Conservation (phyloP, 2,888 invertebrate genomes). For the Atethmia centrago region DNA sequence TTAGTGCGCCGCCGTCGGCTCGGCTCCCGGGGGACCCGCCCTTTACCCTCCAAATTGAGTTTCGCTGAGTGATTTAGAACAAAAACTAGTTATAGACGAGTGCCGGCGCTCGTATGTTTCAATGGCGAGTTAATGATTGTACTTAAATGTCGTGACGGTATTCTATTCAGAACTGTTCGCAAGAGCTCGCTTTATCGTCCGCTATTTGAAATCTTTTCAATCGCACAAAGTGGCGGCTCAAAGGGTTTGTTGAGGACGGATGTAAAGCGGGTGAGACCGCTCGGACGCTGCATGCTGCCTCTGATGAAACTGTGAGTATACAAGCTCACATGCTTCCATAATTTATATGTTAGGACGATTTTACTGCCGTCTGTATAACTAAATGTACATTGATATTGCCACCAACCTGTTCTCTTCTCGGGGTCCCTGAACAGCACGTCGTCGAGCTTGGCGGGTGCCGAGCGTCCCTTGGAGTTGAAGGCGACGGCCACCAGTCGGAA, state of each 20-base stretch:
- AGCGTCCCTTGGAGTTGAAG: conserved; percentile 95
- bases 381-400: background rate
- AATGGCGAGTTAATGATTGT: conserved; percentile 67
- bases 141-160: conserved; percentile 61
- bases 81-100: conserved; percentile 79
- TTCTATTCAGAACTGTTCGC: conserved; percentile 42
- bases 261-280: conserved; percentile 11
- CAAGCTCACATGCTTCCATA: conserved; percentile 2
- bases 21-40: conserved; percentile 74
- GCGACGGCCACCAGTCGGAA: conserved; percentile 94
- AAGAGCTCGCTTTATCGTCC: conserved; percentile 25
- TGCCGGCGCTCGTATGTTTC: conserved; percentile 70
- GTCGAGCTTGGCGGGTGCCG: conserved; percentile 92
- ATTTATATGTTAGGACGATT: background rate
- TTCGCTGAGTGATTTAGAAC: conserved; percentile 84
- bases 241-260: conserved; percentile 29
- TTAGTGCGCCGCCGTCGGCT: conserved; percentile 70
- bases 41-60: conserved; percentile 83
- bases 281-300: background rate
- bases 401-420: conserved; percentile 93
- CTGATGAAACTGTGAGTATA: background rate
- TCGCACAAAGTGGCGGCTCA: conserved; percentile 39
- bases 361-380: no score
- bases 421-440: conserved; percentile 95
- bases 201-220: conserved; percentile 51